These are phyloP conservation scores for Hirtodrosophila trivittata DNA, from an alignment of 2,888 invertebrate genomes.

Conservation along the genomic window DNA sequence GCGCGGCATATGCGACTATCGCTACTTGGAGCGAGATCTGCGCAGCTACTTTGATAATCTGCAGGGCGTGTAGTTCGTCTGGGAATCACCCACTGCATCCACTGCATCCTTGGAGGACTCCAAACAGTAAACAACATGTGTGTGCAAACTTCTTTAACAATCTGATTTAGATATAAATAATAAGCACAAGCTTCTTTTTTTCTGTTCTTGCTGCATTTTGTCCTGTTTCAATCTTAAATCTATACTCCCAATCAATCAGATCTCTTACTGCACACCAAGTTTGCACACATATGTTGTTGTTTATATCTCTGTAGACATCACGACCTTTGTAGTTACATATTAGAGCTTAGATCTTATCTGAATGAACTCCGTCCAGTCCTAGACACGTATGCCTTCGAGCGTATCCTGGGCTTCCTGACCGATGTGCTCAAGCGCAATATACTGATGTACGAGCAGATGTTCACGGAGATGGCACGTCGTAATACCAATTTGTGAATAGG, in stretches of 20 bases:
- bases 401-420: conserved; percentile 98
- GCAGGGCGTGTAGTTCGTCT: conserved; percentile 38
- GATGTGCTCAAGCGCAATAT: conserved; percentile 98
- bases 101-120: not conserved
- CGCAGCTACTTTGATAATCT: conserved; percentile 80
- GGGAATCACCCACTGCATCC: no score
- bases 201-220: no score
- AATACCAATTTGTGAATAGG: conserved; percentile 60
- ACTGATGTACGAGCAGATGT: conserved; percentile 91
- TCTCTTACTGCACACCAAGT: not conserved
- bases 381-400: conserved; percentile 98
- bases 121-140: conserved; percentile 4
- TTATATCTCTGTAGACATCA: not conserved
- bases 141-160: conserved; percentile 22
- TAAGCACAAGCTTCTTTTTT: no score
- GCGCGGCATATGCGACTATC: conserved; percentile 82
- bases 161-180: not conserved
- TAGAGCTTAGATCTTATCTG: not conserved
- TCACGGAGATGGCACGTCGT: conserved; percentile 75
- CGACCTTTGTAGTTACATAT: conserved; percentile 2
- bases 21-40: conserved; percentile 83
- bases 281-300: conserved; percentile 6
- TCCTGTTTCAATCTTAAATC: no score
- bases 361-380: conserved; percentile 89
- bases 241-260: no score